A percentile compares a stretch with the other conserved stretches of the same genome.
Conservation (phyloP, 2,797 vertebrate genomes). For the Anisognathus igniventris region DNA sequence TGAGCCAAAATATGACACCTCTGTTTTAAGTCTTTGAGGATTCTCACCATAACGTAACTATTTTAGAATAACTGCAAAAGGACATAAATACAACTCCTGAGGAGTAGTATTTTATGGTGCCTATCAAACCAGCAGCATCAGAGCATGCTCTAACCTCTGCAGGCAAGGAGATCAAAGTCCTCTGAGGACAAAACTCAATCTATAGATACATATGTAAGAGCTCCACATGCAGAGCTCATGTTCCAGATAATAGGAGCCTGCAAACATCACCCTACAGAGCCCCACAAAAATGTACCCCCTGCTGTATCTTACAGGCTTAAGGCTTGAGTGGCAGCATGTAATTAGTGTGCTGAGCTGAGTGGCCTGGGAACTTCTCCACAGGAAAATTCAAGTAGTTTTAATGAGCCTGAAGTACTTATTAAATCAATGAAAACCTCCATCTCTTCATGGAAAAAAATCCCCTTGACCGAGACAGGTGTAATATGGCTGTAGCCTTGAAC, state of each 20-base stretch:
- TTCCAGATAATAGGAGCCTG: background rate
- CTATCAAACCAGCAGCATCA: background rate
- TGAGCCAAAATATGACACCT: background rate
- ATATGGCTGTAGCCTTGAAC: background rate
- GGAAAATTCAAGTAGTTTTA: background rate
- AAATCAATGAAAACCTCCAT: background rate
- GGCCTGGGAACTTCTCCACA: background rate
- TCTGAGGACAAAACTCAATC: background rate
- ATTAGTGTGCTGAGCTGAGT: background rate
- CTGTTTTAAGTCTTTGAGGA: background rate
- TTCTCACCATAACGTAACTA: background rate
- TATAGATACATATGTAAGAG: background rate
- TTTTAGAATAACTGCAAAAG: background rate
- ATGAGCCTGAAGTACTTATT: background rate
- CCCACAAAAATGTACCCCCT: slow-evolving; percentile 39
- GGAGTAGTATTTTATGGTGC: background rate
- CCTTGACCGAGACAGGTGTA: background rate
- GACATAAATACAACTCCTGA: background rate
- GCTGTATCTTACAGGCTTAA: slow-evolving; percentile 5
- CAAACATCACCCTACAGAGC: slow-evolving; percentile 43
- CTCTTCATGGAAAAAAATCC: background rate
- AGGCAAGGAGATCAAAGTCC: background rate
- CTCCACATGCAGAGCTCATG: background rate
- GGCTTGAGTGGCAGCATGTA: background rate
- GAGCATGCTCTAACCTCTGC: background rate